These are phyloP conservation scores for Lepidothrix coronata DNA, from an alignment of 2,113 vertebrate species.

Conservation along the genomic window DNA sequence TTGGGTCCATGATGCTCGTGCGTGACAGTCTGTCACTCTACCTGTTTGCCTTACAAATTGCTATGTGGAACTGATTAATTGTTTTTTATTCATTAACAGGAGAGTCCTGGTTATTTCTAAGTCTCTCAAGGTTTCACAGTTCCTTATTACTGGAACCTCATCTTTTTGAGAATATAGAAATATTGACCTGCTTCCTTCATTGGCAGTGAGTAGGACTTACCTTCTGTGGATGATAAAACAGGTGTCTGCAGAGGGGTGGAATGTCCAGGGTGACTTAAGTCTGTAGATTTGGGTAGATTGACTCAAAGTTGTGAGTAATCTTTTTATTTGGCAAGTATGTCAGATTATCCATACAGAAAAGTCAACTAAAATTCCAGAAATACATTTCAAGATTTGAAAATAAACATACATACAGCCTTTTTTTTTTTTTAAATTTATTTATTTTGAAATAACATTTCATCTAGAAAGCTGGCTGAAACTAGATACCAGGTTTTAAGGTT, in stretches of 20 bases:
- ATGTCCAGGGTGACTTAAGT: background rate
- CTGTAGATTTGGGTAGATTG: background rate
- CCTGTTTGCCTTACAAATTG: background rate
- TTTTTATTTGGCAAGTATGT: background rate
- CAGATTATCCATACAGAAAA: background rate
- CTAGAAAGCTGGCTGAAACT: background rate
- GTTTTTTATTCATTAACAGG: background rate
- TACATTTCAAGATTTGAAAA: background rate
- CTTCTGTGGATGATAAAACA: background rate
- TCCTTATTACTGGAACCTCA: background rate
- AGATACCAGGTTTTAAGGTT: background rate
- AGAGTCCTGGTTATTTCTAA: background rate
- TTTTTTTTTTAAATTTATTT: background rate
- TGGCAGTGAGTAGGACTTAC: background rate
- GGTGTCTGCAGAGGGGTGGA: background rate
- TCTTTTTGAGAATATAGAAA: background rate
- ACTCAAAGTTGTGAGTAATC: background rate
- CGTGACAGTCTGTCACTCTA: background rate
- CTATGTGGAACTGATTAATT: background rate
- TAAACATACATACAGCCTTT: rapidly evolving
- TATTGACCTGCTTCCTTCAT: background rate
- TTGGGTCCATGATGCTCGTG: background rate
- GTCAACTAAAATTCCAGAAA: background rate
- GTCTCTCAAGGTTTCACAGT: background rate
- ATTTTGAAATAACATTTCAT: background rate